phyloP scores from a whole-genome alignment of 2,113 vertebrate genomes.

The Amphiprion percula region DNA sequence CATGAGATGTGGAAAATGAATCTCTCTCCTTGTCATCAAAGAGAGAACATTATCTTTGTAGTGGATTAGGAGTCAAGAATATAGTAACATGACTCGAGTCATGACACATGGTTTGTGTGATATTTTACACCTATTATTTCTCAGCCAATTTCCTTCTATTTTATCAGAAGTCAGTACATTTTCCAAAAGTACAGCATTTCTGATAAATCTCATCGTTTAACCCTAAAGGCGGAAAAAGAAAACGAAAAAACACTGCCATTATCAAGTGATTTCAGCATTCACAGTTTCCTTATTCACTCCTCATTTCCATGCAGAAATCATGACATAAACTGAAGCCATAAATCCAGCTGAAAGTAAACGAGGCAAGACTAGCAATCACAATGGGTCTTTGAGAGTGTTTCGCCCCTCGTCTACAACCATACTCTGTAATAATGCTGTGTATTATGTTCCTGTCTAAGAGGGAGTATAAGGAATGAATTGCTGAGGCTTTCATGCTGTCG shows the following conservation, averaged over 20 bases:
- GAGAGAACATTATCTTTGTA: background rate
- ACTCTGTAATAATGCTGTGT: conserved; percentile 67
- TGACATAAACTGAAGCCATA: conserved; percentile 57
- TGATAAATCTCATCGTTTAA: conserved; percentile 53
- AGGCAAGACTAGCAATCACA: conserved; percentile 70
- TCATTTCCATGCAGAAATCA: conserved; percentile 63
- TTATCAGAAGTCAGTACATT: conserved; percentile 19
- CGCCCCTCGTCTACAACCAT: conserved; percentile 71
- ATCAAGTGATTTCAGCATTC: conserved; percentile 63
- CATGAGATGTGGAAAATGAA: background rate
- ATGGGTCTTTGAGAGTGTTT: conserved; percentile 75
- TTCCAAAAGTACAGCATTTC: conserved; percentile 16
- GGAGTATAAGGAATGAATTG: conserved; percentile 72
- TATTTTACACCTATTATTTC: background rate
- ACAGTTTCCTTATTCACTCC: conserved; percentile 50
- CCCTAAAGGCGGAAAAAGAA: conserved; percentile 16
- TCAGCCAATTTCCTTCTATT: conserved; percentile 10
- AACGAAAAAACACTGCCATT: conserved; percentile 48
- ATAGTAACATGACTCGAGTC: background rate
- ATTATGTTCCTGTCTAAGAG: conserved; percentile 72
- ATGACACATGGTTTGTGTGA: background rate
- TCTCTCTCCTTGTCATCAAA: conserved; percentile 7
- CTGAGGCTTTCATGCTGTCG: conserved; percentile 74
- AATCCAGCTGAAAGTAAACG: conserved; percentile 67
- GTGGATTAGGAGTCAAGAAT: background rate